Evolutionary conservation across 2,888 invertebrate species (phyloP).

Genomic region (Carcina quercana): DNA sequence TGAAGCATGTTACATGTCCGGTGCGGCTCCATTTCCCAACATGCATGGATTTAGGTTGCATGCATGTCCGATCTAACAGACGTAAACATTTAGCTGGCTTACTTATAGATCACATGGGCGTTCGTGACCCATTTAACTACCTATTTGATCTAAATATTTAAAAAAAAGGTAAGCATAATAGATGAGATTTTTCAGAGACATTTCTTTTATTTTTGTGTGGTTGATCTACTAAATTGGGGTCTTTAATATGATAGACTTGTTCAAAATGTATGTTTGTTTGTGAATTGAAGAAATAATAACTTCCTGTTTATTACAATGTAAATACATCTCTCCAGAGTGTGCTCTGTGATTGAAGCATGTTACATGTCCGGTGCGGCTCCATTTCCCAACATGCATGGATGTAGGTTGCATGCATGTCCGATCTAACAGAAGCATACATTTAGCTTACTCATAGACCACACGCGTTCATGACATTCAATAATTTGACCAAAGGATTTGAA

Average conservation of each 20-base stretch:
- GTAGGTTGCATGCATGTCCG: constrained; percentile 40
- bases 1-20: constrained; percentile 73
- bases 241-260: too few relatives aligned
- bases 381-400: constrained; percentile 66
- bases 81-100: too few relatives aligned
- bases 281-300: too few relatives aligned
- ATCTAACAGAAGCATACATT: too few relatives aligned
- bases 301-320: too few relatives aligned
- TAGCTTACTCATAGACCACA: neutral
- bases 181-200: too few relatives aligned
- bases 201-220: too few relatives aligned
- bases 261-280: too few relatives aligned
- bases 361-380: constrained; percentile 64
- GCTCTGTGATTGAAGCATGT: constrained; percentile 73
- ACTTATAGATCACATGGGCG: neutral
- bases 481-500: too few relatives aligned
- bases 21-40: constrained; percentile 59
- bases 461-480: neutral
- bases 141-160: too few relatives aligned
- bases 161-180: too few relatives aligned
- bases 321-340: constrained; percentile 49
- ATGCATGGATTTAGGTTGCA: constrained; percentile 64
- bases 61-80: neutral
- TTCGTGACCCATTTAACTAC: neutral
- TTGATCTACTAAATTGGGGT: too few relatives aligned